Conservation (phyloP, 2,888 invertebrate genomes). For the Lasioglossum marginatum region DNA sequence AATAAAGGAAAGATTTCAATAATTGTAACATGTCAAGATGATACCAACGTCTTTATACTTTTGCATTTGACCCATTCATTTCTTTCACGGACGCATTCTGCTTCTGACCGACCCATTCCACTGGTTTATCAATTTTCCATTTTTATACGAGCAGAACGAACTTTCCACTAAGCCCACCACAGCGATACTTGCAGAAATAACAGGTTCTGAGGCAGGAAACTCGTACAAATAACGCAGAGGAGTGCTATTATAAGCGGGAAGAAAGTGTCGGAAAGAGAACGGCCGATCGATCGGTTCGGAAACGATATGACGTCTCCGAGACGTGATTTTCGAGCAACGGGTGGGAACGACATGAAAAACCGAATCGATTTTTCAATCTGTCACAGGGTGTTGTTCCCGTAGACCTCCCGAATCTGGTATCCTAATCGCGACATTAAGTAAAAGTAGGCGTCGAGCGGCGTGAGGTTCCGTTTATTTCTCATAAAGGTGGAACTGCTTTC, state of each 20-base stretch:
- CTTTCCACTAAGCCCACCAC: neutral
- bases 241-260: neutral
- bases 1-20: neutral
- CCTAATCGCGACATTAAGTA: neutral
- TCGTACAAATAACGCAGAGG: neutral
- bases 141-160: neutral
- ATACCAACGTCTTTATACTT: neutral
- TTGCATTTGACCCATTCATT: neutral
- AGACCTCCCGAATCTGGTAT: neutral
- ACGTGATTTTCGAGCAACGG: neutral
- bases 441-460: neutral
- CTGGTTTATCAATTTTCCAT: neutral
- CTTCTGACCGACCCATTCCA: neutral
- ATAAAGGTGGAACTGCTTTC: neutral
- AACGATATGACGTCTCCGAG: neutral
- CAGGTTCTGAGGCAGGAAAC: neutral
- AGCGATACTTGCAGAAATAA: neutral
- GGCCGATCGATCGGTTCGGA: neutral
- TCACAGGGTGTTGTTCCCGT: neutral
- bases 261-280: conserved; percentile 1
- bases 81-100: neutral
- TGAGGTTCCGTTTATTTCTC: neutral
- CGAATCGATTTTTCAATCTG: neutral
- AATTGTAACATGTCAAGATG: neutral
- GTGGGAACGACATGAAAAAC: neutral